These are phyloP conservation scores for Metopolophium dirhodum DNA, from an alignment of 1,140 invertebrate species.

Conservation along the genomic window DNA sequence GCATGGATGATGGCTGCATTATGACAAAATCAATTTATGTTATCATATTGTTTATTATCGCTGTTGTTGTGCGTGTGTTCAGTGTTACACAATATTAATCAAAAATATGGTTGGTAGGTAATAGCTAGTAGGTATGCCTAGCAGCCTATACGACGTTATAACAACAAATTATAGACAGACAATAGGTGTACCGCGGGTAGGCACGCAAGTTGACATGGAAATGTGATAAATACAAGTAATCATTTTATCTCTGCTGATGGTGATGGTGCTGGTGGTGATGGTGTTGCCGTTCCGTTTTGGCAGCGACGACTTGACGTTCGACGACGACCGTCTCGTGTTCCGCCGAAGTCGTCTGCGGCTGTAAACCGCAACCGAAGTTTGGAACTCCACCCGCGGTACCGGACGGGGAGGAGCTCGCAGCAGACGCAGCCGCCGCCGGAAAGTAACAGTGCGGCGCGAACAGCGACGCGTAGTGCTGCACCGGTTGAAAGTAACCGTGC, in stretches of 20 bases:
- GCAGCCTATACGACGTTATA: background rate
- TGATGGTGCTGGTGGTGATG: background rate
- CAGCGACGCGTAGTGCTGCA: slow-evolving; percentile 42
- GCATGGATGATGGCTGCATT: too few relatives aligned
- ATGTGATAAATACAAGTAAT: background rate
- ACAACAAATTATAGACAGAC: background rate
- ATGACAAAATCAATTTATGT: background rate
- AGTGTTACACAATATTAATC: background rate
- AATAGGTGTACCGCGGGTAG: background rate
- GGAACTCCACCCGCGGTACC: background rate
- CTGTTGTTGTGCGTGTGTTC: background rate
- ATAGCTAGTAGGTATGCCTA: background rate
- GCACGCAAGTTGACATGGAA: background rate
- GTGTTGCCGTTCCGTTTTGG: slow-evolving; percentile 32
- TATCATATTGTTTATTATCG: background rate
- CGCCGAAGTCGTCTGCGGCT: background rate
- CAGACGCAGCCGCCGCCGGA: background rate
- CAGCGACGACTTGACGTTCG: background rate
- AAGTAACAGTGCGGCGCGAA: slow-evolving; percentile 52
- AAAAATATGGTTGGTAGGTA: background rate
- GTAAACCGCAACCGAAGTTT: background rate
- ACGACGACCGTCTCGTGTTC: background rate
- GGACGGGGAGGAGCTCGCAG: background rate
- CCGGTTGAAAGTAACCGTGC: slow-evolving; percentile 52
- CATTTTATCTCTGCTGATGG: background rate